Evolutionary conservation across 2,113 vertebrate species (phyloP).

Genomic region (Channa maculata): DNA sequence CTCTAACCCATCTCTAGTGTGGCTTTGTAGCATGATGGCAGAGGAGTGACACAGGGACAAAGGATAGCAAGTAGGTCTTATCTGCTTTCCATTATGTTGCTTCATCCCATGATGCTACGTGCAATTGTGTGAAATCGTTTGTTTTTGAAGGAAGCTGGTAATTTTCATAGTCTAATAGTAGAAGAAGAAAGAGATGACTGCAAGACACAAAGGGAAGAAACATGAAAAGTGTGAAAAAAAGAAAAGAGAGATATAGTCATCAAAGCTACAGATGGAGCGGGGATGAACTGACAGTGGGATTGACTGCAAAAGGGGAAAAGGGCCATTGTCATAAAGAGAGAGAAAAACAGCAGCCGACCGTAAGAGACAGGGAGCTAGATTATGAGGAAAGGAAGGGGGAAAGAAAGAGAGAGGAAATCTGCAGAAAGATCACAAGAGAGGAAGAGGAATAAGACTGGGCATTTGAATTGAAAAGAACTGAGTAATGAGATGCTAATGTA

Average conservation of each 20-base stretch:
- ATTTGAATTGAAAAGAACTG: slow-evolving; percentile 59
- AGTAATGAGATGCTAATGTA: slow-evolving; percentile 78
- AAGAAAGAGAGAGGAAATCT: slow-evolving; percentile 23
- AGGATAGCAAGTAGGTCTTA: background rate
- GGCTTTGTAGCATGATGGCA: slow-evolving; percentile 25
- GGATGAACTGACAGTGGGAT: slow-evolving; percentile 8
- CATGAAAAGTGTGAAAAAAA: slow-evolving; percentile 12
- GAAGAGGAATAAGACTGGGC: slow-evolving; percentile 43
- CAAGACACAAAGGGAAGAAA: slow-evolving; percentile 6
- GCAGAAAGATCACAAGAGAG: slow-evolving; percentile 41
- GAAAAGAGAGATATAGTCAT: slow-evolving; percentile 20
- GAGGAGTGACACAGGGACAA: slow-evolving; percentile 5
- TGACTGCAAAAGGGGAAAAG: slow-evolving; percentile 2
- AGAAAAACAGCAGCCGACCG: background rate
- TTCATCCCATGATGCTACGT: slow-evolving; percentile 14
- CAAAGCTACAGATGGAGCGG: slow-evolving; percentile 1
- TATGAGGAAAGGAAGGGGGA: background rate
- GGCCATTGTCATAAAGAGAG: slow-evolving; percentile 6
- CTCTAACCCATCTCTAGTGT: slow-evolving; percentile 43
- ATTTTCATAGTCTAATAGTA: slow-evolving; percentile 20
- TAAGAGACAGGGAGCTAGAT: background rate
- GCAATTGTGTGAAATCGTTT: slow-evolving; percentile 22
- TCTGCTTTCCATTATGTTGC: slow-evolving; percentile 25
- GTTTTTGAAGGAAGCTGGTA: slow-evolving; percentile 21
- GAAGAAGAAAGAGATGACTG: slow-evolving; percentile 9